A percentile compares a stretch with the other conserved stretches of the same genome.
Evolutionary conservation across 2,888 invertebrate genomes (phyloP).

Genomic region (Caradrina clavipalpis): DNA sequence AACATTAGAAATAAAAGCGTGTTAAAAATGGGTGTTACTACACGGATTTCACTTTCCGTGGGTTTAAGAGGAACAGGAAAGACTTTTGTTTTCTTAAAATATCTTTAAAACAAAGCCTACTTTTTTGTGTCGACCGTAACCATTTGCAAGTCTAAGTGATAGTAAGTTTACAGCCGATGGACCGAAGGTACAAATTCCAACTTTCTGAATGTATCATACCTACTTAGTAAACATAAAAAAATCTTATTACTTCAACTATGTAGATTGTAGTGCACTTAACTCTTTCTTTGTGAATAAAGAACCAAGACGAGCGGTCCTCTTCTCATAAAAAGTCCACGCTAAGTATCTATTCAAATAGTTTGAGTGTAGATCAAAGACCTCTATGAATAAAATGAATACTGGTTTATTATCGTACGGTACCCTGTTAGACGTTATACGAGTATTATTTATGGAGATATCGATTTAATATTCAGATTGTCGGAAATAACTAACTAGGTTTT

Average conservation of each 20-base stretch:
- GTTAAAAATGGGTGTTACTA: constrained; percentile 32
- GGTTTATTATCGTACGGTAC: neutral
- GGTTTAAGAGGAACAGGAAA: neutral
- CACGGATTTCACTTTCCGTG: constrained; percentile 17
- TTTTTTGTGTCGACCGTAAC: neutral
- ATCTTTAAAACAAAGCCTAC: neutral
- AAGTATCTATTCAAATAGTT: constrained; percentile 37
- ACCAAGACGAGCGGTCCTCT: constrained; percentile 13
- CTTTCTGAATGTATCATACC: too few species aligned
- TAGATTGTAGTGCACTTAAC: constrained; percentile 43
- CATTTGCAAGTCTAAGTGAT: neutral
- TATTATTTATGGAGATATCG: neutral
- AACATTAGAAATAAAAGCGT: constrained; percentile 20
- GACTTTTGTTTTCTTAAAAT: neutral
- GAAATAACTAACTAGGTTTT: too few species aligned
- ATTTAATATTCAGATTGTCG: too few species aligned
- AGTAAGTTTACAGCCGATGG: too few species aligned
- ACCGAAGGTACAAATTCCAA: too few species aligned
- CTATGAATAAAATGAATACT: constrained; percentile 30
- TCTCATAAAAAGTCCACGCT: constrained; percentile 23
- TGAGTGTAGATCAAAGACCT: constrained; percentile 41
- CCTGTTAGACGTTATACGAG: too few species aligned
- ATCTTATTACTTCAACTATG: constrained; percentile 22
- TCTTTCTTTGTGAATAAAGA: constrained; percentile 44
- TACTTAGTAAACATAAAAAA: constrained; percentile 14